Percentiles rank a stretch among this genome's conserved stretches.
These are phyloP conservation scores for Marasmarcha lunaedactyla DNA, from an alignment of 2,888 invertebrate species.

Conservation along the genomic window DNA sequence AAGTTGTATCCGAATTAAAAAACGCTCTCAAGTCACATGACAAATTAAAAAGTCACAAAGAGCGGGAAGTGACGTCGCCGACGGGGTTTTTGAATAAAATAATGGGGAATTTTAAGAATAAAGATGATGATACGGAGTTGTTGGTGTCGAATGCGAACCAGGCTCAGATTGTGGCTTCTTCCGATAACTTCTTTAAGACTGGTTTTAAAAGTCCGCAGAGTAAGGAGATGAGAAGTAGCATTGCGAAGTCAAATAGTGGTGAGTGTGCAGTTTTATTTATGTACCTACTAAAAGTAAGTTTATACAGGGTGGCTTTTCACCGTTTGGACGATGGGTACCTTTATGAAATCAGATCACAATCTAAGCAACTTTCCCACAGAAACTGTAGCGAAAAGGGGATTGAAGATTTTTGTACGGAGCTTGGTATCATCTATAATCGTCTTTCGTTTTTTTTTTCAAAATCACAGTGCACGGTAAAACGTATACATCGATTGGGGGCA, in stretches of 20 bases:
- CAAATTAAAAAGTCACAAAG: slow-evolving; percentile 34
- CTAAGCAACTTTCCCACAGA: no score
- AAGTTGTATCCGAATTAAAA: slow-evolving; percentile 58
- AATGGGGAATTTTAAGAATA: slow-evolving; percentile 53
- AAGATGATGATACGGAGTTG: slow-evolving; percentile 54
- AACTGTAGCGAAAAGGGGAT: no score
- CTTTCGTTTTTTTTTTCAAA: no score
- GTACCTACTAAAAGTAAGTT: no score
- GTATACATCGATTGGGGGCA: no score
- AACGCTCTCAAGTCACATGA: slow-evolving; percentile 59
- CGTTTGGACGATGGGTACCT: no score
- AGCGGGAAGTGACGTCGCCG: slow-evolving; percentile 40
- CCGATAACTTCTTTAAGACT: slow-evolving; percentile 59
- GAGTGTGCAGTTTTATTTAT: slow-evolving; percentile 21
- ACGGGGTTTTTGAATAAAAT: slow-evolving; percentile 54
- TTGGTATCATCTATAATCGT: no score
- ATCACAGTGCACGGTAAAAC: no score
- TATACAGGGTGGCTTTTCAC: no score
- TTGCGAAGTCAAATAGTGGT: slow-evolving; percentile 53
- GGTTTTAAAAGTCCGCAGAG: slow-evolving; percentile 51
- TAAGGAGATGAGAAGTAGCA: slow-evolving; percentile 48
- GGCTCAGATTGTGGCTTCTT: slow-evolving; percentile 54
- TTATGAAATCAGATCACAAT: no score
- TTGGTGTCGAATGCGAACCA: slow-evolving; percentile 32
- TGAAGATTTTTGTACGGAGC: no score